Conservation (phyloP, 2,888 invertebrate species). For the Drosophila mulleri region DNA sequence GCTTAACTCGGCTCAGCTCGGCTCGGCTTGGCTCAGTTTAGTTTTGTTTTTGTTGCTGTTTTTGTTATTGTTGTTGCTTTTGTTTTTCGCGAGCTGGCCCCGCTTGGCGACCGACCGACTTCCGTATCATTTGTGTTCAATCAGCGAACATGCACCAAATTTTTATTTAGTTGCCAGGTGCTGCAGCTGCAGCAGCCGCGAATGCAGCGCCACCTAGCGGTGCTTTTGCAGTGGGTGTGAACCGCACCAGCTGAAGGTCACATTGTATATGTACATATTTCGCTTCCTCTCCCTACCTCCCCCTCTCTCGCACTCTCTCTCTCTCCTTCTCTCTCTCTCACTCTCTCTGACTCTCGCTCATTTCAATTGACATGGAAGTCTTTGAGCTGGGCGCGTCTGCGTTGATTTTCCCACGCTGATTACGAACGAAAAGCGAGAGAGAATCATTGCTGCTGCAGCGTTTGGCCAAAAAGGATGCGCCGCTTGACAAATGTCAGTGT, state of each 20-base stretch:
- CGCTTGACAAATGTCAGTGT: conserved; percentile 70
- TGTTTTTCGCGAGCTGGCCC: conserved; percentile 3
- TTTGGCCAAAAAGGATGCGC: conserved; percentile 62
- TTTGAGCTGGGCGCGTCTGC: conserved; percentile 15
- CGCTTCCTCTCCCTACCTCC: background rate
- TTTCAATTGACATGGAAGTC: background rate
- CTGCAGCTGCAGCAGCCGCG: conserved; percentile 54
- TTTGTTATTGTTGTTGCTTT: background rate
- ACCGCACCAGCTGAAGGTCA: conserved; percentile 60
- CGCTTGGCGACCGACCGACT: conserved; percentile 59
- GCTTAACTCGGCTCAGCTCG: conserved; percentile 31
- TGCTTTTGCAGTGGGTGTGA: conserved; percentile 56
- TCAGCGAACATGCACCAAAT: conserved; percentile 79
- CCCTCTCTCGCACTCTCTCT: background rate
- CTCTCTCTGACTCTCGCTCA: background rate
- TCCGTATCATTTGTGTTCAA: conserved; percentile 79
- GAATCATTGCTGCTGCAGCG: conserved; percentile 10
- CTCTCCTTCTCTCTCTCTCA: too few relatives aligned
- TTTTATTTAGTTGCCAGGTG: conserved; percentile 69
- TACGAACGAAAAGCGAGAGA: conserved; percentile 43
- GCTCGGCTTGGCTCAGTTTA: conserved; percentile 4
- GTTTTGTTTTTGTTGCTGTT: conserved; percentile 9
- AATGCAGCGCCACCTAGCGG: conserved; percentile 69
- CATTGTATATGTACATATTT: background rate
- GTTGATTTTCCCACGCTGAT: conserved; percentile 62